Percentiles rank a stretch among this genome's conserved stretches.
Conservation (phyloP, 2,113 vertebrate genomes). For the Ptilorrhoa leucosticta region DNA sequence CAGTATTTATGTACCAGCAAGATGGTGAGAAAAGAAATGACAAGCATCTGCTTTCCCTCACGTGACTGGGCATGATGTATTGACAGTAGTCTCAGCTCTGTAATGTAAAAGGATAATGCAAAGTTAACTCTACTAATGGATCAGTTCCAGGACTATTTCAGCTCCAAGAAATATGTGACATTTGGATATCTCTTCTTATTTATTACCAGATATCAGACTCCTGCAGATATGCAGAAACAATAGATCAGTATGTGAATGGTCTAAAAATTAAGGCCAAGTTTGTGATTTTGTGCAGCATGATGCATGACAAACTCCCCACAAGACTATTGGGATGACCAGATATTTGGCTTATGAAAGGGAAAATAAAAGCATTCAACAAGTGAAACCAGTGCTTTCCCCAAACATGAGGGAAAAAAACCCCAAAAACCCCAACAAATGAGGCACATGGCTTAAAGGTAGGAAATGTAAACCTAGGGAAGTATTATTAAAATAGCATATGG, state of each 20-base stretch:
- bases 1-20: background rate
- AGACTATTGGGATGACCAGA: background rate
- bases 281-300: constrained; percentile 35
- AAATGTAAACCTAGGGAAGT: background rate
- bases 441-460: background rate
- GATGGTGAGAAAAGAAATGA: constrained; percentile 32
- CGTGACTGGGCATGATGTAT: background rate
- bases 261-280: constrained; percentile 38
- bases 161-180: constrained; percentile 16
- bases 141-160: constrained; percentile 32
- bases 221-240: constrained; percentile 61
- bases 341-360: constrained; percentile 22
- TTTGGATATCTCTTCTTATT: constrained; percentile 47
- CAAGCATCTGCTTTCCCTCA: constrained; percentile 50
- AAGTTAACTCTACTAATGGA: constrained; percentile 22
- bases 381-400: background rate
- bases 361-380: constrained; percentile 7
- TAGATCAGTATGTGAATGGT: constrained; percentile 20
- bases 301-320: background rate
- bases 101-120: background rate
- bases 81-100: background rate
- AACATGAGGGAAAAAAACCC: background rate
- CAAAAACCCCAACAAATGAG: background rate
- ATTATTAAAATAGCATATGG: background rate
- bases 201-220: constrained; percentile 48